A percentile compares a stretch with the other conserved stretches of the same genome.
Conservation (phyloP, 2,888 invertebrate genomes). For the Elysia crispata region DNA sequence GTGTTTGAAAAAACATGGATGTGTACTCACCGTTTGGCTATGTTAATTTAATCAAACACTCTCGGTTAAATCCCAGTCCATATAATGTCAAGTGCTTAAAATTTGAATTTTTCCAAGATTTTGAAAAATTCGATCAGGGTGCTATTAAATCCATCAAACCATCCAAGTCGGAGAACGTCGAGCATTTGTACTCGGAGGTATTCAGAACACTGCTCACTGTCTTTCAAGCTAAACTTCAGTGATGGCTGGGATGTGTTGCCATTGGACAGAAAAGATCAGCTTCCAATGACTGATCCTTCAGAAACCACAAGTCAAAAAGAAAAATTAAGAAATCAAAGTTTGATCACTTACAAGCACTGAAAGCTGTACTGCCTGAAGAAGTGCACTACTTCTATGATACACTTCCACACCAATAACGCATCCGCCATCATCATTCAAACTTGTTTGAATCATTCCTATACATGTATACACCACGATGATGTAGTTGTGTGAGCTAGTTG, state of each 20-base stretch:
- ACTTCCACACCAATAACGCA: no score
- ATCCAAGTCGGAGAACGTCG: conserved; percentile 5
- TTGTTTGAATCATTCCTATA: no score
- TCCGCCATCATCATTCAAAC: no score
- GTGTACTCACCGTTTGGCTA: conserved; percentile 40
- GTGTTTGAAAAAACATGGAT: conserved; percentile 33
- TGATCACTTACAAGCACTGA: background rate
- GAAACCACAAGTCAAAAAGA: background rate
- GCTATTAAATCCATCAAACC: no score
- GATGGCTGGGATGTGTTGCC: background rate
- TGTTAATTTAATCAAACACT: conserved; percentile 10
- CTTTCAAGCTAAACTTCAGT: background rate
- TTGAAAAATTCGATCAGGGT: no score
- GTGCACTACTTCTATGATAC: no score
- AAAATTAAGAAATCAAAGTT: background rate
- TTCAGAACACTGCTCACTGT: background rate
- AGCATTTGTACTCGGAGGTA: background rate
- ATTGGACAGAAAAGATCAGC: background rate
- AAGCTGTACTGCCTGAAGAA: no score
- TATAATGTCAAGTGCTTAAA: conserved; percentile 46
- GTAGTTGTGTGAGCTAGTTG: no score
- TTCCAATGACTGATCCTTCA: background rate
- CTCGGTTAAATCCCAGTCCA: background rate
- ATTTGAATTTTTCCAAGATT: conserved; percentile 48
- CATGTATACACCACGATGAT: no score